These are phyloP conservation scores for Caenorhabditis wallacei DNA, from an alignment of 2,888 invertebrate species.

Conservation along the genomic window DNA sequence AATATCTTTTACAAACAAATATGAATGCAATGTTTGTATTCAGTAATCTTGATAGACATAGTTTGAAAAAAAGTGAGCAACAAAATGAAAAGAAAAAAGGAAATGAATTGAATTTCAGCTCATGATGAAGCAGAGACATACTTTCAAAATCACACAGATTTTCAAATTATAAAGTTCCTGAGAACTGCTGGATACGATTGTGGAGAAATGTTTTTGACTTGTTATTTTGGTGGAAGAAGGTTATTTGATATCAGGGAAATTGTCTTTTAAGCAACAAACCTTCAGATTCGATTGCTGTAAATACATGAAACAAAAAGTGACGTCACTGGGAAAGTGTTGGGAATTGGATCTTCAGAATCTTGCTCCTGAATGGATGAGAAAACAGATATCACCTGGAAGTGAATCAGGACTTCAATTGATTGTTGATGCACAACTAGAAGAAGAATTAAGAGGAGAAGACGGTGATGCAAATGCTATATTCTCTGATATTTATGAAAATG, in stretches of 20 bases:
- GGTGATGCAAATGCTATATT: slow-evolving; percentile 68
- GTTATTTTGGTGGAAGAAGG: slow-evolving; percentile 75
- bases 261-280: not conserved
- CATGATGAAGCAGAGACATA: slow-evolving; percentile 63
- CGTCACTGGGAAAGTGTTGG: slow-evolving; percentile 79
- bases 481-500: slow-evolving; percentile 76
- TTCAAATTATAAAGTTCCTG: slow-evolving; percentile 67
- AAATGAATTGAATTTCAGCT: slow-evolving; percentile 49
- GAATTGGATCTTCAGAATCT: slow-evolving; percentile 71
- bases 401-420: slow-evolving; percentile 76
- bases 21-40: slow-evolving; percentile 67
- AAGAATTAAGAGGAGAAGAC: slow-evolving; percentile 67
- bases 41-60: slow-evolving; percentile 58
- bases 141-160: slow-evolving; percentile 65
- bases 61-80: slow-evolving; percentile 43
- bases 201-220: slow-evolving; percentile 73
- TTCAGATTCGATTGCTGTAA: slow-evolving; percentile 75
- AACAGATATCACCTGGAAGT: slow-evolving; percentile 78
- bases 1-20: slow-evolving; percentile 71
- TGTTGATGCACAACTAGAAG: slow-evolving; percentile 75
- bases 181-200: slow-evolving; percentile 74
- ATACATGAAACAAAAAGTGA: slow-evolving; percentile 76
- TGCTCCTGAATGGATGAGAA: slow-evolving; percentile 75
- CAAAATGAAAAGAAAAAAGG: not conserved
- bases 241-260: slow-evolving; percentile 35